Evolutionary conservation across 1,140 invertebrate genomes (phyloP).

Genomic region (Drosophila kikkawai): DNA sequence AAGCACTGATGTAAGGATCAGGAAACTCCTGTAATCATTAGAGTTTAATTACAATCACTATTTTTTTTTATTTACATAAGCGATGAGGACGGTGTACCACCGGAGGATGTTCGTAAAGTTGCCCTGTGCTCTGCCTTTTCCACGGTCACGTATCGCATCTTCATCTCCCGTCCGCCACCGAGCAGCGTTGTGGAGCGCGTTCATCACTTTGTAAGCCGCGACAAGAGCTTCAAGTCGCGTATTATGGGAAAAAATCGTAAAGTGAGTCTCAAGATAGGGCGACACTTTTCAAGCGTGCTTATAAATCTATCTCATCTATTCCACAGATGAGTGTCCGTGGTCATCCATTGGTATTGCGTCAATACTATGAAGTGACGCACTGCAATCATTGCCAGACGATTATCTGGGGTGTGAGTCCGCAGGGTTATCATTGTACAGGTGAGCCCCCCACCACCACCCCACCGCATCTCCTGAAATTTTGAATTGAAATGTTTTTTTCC

Average conservation of each 20-base stretch:
- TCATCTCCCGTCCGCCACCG: constrained; percentile 77
- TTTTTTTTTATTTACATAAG: constrained; percentile 79
- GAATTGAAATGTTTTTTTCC: constrained; percentile 1
- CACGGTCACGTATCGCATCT: constrained; percentile 88
- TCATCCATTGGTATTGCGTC: constrained; percentile 95
- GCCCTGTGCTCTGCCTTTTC: constrained; percentile 92
- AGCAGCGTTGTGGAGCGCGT: constrained; percentile 85
- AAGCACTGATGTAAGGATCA: constrained; percentile 88
- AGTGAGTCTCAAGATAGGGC: constrained; percentile 48
- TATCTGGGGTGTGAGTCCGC: constrained; percentile 97
- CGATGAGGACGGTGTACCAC: constrained; percentile 88
- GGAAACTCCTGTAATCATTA: no score
- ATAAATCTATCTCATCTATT: constrained; percentile 9
- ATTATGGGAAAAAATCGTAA: constrained; percentile 90
- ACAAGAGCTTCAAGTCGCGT: constrained; percentile 91
- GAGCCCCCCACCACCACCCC: not conserved
- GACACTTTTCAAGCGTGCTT: not conserved
- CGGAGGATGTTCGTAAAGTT: constrained; percentile 88
- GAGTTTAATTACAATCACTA: not conserved
- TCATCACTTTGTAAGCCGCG: constrained; percentile 92
- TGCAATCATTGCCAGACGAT: constrained; percentile 97
- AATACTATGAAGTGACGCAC: constrained; percentile 94
- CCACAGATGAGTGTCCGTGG: constrained; percentile 91
- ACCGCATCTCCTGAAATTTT: not conserved
- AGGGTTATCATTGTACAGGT: constrained; percentile 95